phyloP scores from a whole-genome alignment of 2,888 invertebrate genomes.

The Amiota communis region DNA sequence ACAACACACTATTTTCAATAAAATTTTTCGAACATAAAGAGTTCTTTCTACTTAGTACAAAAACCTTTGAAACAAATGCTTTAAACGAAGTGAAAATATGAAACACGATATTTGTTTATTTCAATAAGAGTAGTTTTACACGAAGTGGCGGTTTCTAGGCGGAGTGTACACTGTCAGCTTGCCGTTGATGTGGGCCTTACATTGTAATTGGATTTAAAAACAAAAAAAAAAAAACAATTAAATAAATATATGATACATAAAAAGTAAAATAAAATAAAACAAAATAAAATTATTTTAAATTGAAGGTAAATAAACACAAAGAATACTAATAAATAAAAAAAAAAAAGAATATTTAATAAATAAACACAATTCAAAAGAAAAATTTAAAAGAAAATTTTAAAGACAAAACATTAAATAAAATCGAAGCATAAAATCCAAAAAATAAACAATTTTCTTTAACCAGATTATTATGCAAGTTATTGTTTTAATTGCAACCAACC shows the following conservation, averaged over 20 bases:
- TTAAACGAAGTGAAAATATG: conserved; percentile 38
- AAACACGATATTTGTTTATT: conserved; percentile 64
- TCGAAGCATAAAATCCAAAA: conserved; percentile 50
- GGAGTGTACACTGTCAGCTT: conserved; percentile 77
- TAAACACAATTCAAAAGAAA: not conserved
- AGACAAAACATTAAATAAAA: conserved; percentile 4
- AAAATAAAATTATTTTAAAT: conserved; percentile 33
- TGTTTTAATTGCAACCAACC: conserved; percentile 57
- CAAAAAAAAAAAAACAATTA: conserved; percentile 58
- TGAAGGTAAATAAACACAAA: conserved; percentile 38
- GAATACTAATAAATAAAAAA: conserved; percentile 38
- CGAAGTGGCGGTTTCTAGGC: conserved; percentile 73
- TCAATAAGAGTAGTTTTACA: conserved; percentile 74
- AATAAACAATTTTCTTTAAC: conserved; percentile 65
- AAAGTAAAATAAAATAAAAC: conserved; percentile 36
- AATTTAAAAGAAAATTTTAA: conserved; percentile 7
- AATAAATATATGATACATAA: conserved; percentile 49
- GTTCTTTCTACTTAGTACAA: too few species aligned
- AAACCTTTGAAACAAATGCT: conserved; percentile 24
- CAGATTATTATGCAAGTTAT: conserved; percentile 72
- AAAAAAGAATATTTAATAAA: too few species aligned
- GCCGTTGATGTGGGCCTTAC: conserved; percentile 81
- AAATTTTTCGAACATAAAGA: too few species aligned
- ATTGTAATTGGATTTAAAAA: conserved; percentile 66
- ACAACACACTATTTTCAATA: too few species aligned